Evolutionary conservation across 2,113 vertebrate species (phyloP).

Genomic region (Seriola aureovittata): DNA sequence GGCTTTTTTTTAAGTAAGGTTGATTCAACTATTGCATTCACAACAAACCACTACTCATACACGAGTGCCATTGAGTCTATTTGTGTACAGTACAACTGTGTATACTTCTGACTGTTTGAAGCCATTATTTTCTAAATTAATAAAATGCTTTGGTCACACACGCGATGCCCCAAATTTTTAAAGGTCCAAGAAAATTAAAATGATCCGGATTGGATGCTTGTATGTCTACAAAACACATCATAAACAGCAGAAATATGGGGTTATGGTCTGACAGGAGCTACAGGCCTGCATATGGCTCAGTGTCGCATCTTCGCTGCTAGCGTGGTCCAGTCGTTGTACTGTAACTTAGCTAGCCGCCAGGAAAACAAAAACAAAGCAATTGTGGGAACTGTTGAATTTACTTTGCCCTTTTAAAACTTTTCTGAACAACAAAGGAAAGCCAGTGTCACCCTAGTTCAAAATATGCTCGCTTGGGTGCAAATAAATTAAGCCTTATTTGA

Average conservation of each 20-base stretch:
- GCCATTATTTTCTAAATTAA: not conserved
- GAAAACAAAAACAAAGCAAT: slow-evolving; percentile 46
- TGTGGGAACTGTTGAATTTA: not conserved
- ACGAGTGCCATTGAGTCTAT: not conserved
- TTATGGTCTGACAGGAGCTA: slow-evolving; percentile 1
- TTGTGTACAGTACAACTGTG: not conserved
- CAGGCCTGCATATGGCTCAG: slow-evolving; percentile 38
- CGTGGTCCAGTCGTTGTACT: not conserved
- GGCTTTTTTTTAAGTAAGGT: not conserved
- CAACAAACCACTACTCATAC: not conserved
- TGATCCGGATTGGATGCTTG: not conserved
- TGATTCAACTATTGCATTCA: not conserved
- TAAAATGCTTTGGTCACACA: accelerated
- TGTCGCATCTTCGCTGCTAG: slow-evolving; percentile 58
- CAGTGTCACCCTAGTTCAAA: not conserved
- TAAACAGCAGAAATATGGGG: not conserved
- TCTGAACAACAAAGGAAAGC: no score
- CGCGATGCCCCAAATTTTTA: not conserved
- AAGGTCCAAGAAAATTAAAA: not conserved
- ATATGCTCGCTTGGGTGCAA: not conserved
- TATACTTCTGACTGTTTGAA: not conserved
- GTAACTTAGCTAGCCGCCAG: slow-evolving; percentile 34
- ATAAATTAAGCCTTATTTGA: slow-evolving; percentile 47
- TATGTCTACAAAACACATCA: not conserved
- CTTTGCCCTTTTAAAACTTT: not conserved